Evolutionary conservation across 2,888 invertebrate genomes (phyloP).

Genomic region (Rhamnusium bicolor): DNA sequence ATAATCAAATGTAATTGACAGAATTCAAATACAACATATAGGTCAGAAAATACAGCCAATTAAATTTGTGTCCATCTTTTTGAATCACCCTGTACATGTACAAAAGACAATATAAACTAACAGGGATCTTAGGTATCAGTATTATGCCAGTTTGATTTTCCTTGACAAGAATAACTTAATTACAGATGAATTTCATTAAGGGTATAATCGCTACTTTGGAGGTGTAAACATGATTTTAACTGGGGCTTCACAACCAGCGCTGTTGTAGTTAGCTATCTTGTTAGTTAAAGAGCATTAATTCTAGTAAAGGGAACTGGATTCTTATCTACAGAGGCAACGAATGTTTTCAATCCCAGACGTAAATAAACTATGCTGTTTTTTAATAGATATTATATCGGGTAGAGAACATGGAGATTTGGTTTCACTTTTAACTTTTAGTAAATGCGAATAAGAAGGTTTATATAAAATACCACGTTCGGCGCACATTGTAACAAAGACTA

Average conservation of each 20-base stretch:
- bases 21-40: too few species aligned
- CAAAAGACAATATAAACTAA: too few species aligned
- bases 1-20: too few species aligned
- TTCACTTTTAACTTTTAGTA: slow-evolving; percentile 11
- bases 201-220: slow-evolving; percentile 27
- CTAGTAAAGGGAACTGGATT: slow-evolving; percentile 2
- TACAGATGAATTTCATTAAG: slow-evolving; percentile 35
- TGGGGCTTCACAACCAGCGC: neutral
- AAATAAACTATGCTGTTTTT: slow-evolving; percentile 18
- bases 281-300: slow-evolving; percentile 19
- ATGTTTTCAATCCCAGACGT: slow-evolving; percentile 18
- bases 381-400: neutral
- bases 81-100: too few species aligned
- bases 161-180: slow-evolving; percentile 17
- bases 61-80: too few species aligned
- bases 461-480: slow-evolving; percentile 1
- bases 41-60: too few species aligned
- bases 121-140: neutral
- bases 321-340: slow-evolving; percentile 19
- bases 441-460: slow-evolving; percentile 4
- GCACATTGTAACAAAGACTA: slow-evolving; percentile 10
- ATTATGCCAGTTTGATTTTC: slow-evolving; percentile 18
- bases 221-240: slow-evolving; percentile 15
- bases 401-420: slow-evolving; percentile 5
- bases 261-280: slow-evolving; percentile 22